Base-by-base conservation (phyloP, 30 jellyfish, hydroid and myxozoan species). In the Pseudorhiza aurosa region DNA sequence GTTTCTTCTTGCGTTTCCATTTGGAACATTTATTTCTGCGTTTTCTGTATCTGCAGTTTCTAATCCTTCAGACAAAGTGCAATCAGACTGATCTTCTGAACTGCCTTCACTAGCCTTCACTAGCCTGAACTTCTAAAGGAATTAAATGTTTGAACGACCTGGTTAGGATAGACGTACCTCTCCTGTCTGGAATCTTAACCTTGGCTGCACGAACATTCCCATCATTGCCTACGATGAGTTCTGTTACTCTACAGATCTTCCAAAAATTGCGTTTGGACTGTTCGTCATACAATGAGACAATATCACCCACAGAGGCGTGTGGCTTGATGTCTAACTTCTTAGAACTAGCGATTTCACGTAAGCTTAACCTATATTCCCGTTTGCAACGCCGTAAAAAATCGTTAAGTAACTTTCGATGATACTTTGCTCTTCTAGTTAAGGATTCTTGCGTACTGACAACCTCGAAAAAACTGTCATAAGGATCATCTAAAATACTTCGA, bases 141-240 rank as follows among this genome's bases (percentile, higher is more conserved):
- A 65, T 42, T 27, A 65, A 62, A 36, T 65, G 80, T 65, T 65
- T 65, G 9, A 32, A 36, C 14, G 36, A 42, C 60, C 80, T 36
- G 17, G 80, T 65, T 11, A 65, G 45, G 14, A 65, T 17, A 19
- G 80, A 27, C 4, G 80, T 65, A 35, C 80, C 51, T 3, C 26
- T 27, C 63, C 33, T 42, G 62, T 37, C 37, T 4, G 80, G 80
- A 44, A 36, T 62, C 40, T 42, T 65, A 8, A 0, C 62, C 62
- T 65, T 65, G 60, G 80, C 80, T 65, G 80, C 60, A 65, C 80
- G 80, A 0, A 65, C 63, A 32, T 36, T 37, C 12, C 49, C 62
- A 65, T 2, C 80, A 35, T 32, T 36, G 37, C 33, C 62, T 32
- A 65, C 44, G 55, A 65, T 65, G 28, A 31, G 63, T 14, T 65